Conservation (phyloP, 2,113 vertebrate genomes). For the Ranitomeya variabilis region DNA sequence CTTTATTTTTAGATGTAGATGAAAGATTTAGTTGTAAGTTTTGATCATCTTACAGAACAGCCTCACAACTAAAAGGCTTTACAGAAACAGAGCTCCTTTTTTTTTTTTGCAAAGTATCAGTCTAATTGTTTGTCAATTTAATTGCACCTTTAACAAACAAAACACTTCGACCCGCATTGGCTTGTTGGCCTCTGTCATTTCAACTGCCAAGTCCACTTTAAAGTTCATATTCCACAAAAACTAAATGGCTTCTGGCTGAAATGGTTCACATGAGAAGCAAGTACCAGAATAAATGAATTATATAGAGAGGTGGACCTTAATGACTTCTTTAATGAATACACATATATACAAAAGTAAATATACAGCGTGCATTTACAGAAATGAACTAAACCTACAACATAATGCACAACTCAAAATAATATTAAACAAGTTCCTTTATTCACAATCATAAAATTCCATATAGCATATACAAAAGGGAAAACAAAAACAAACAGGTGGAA, state of each 20-base stretch:
- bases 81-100: neutral
- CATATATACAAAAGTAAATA: too few relatives aligned
- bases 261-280: neutral
- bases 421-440: too few relatives aligned
- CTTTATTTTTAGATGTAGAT: constrained; percentile 25
- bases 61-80: constrained; percentile 4
- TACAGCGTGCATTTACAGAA: too few relatives aligned
- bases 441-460: too few relatives aligned
- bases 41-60: constrained; percentile 5
- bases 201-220: neutral
- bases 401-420: too few relatives aligned
- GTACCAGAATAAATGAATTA: neutral
- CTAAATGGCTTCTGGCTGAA: neutral
- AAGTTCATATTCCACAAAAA: neutral
- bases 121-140: constrained; percentile 17
- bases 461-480: too few relatives aligned
- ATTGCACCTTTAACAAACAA: constrained; percentile 9
- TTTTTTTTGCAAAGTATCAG: neutral
- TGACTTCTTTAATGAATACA: neutral
- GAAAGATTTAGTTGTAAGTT: constrained; percentile 23
- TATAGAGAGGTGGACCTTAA: neutral
- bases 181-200: neutral
- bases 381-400: too few relatives aligned
- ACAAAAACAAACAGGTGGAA: too few relatives aligned
- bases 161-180: neutral